Evolutionary conservation across 2,113 vertebrate species (phyloP), one percentile per base, ranked within the genome.

Genomic region (Psettodes erumei): DNA sequence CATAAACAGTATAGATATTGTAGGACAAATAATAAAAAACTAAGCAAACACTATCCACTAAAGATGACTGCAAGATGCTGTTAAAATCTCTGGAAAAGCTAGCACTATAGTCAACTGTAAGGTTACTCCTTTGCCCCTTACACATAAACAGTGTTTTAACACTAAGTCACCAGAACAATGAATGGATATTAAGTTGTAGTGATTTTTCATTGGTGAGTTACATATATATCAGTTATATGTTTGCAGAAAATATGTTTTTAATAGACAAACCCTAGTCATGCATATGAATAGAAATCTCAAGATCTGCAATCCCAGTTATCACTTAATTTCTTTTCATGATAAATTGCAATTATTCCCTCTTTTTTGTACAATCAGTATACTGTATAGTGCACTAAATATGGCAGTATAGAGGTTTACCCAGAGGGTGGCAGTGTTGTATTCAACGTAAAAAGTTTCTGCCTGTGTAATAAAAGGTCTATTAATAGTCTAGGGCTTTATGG

Each of bases 401-500:
- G 87, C 70, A 82, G 77, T 76, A 66, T 11, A 6, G 1, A 28
- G 3, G 8, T 63, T 60, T 35, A 16, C 77, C 82, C 91, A 90
- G 74, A 37, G 35, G 89, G 85, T 73, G 91, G 88, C 88, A 79
- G 81, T 84, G 72, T 90, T 86, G 88, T 48, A 88, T 64, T 84
- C 84, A 81, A 3, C 60, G 78, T 75, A 30, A n/a, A 63, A 47
- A 75, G 47, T 73, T 62, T 1, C 13, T 51, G 8, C 42, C 32
- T 50, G 2, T 60, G 28, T 38, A 48, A 43, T 71, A 37, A 78
- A 81, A 59, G 11, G 32, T 81, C 59, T 74, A 64, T 77, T 67
- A 76, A 75, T 85, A 56, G 53, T 76, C 4, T 50, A 42, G 5
- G 30, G 33, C 27, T 70, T 64, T 50, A 66, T 71, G 33, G 9